Evolutionary conservation across 2,888 invertebrate species (phyloP).

Genomic region (Dexiosoma caninum): DNA sequence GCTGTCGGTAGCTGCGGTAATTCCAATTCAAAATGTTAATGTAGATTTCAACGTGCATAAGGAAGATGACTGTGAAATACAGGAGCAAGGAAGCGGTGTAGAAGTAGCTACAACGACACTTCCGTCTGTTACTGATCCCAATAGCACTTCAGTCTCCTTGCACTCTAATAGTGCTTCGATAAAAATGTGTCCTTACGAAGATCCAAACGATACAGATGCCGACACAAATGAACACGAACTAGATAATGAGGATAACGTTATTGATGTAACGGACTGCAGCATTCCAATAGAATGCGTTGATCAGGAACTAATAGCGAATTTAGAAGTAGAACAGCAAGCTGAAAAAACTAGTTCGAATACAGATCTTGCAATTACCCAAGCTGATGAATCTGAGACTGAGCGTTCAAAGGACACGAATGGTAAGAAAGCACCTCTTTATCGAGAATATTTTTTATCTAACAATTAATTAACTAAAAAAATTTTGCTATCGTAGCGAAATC

Average conservation of each 20-base stretch:
- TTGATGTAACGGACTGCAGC: neutral
- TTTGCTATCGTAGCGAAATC: slow-evolving; percentile 10
- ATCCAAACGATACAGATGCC: slow-evolving; percentile 56
- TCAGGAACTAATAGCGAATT: neutral
- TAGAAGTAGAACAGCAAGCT: neutral
- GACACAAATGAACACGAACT: slow-evolving; percentile 55
- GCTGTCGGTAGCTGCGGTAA: neutral
- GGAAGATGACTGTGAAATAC: slow-evolving; percentile 32
- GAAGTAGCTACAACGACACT: neutral
- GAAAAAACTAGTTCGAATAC: neutral
- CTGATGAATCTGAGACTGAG: slow-evolving; percentile 32
- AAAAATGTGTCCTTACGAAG: slow-evolving; percentile 17
- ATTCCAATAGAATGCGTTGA: neutral
- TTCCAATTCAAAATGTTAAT: slow-evolving; percentile 65
- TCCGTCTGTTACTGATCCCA: slow-evolving; percentile 8
- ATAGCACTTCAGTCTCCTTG: neutral
- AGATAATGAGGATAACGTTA: slow-evolving; percentile 45
- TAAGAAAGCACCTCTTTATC: neutral
- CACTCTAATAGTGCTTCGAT: slow-evolving; percentile 13
- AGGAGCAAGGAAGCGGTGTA: neutral
- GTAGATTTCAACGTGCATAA: slow-evolving; percentile 71
- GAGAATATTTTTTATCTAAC: neutral
- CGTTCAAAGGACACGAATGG: slow-evolving; percentile 49
- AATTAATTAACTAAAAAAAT: neutral
- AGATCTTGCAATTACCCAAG: neutral